Evolutionary conservation across 1,140 invertebrate species (phyloP).

Genomic region (Pentalonia nigronervosa): DNA sequence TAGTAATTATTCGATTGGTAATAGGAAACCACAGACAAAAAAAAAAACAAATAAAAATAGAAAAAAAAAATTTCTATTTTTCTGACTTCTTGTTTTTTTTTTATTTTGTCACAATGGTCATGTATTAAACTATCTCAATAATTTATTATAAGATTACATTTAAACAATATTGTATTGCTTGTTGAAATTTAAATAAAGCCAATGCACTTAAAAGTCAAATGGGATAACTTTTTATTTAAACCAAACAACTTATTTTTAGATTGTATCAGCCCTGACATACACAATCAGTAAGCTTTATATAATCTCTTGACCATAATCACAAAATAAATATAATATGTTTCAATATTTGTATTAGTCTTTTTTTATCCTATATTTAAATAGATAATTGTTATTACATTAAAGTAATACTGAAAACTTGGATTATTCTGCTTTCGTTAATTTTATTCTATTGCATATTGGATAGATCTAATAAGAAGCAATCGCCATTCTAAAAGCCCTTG

Average conservation of each 20-base stretch:
- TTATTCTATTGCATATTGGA: no score
- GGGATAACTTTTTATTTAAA: neutral
- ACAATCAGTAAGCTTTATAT: no score
- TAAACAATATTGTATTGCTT: neutral
- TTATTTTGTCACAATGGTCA: neutral
- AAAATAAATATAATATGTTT: neutral
- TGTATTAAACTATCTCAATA: neutral
- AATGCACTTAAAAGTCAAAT: neutral
- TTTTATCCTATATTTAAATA: no score
- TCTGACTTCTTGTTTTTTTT: neutral
- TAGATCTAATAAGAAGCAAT: no score
- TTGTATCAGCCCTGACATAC: neutral
- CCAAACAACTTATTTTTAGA: neutral
- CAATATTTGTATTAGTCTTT: neutral
- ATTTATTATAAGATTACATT: no score
- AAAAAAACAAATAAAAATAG: no score
- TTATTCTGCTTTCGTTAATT: no score
- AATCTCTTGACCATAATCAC: neutral
- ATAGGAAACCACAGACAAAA: no score
- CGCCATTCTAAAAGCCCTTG: no score
- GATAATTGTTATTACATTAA: no score
- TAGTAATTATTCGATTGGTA: no score
- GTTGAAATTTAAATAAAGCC: neutral
- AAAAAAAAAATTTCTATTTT: no score
- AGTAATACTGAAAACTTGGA: neutral